Conservation (phyloP, 2,797 vertebrate genomes). For the Agapornis canus region DNA sequence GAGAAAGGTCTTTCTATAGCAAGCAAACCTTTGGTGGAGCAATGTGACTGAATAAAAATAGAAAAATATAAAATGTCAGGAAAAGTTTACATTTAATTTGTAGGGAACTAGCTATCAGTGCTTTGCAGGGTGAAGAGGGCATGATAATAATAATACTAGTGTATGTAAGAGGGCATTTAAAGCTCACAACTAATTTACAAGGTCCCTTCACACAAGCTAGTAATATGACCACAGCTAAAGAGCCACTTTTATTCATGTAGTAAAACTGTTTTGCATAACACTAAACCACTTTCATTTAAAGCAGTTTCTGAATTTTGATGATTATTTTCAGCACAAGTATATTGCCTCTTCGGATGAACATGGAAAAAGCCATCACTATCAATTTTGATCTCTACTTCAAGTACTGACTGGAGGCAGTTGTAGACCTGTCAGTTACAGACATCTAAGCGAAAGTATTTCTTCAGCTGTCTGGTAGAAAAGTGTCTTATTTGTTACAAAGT, state of each 20-base stretch:
- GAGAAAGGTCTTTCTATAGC: conserved; percentile 24
- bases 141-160: neutral
- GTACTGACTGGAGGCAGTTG: neutral
- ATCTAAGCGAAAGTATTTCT: neutral
- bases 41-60: conserved; percentile 20
- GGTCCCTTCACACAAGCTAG: neutral
- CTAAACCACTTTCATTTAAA: neutral
- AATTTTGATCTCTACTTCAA: neutral
- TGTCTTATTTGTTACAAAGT: neutral
- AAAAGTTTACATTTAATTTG: neutral
- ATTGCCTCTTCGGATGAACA: neutral
- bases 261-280: neutral
- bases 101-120: neutral
- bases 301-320: neutral
- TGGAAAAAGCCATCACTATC: neutral
- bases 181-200: neutral
- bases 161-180: neutral
- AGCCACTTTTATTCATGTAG: neutral
- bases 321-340: neutral
- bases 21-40: neutral
- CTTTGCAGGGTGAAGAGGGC: neutral
- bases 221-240: neutral
- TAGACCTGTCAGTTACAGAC: neutral
- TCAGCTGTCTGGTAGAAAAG: neutral
- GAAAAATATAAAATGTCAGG: conserved; percentile 19